These are phyloP conservation scores for Chionomys nivalis DNA, from an alignment of 2,113 vertebrate species.

Conservation along the genomic window DNA sequence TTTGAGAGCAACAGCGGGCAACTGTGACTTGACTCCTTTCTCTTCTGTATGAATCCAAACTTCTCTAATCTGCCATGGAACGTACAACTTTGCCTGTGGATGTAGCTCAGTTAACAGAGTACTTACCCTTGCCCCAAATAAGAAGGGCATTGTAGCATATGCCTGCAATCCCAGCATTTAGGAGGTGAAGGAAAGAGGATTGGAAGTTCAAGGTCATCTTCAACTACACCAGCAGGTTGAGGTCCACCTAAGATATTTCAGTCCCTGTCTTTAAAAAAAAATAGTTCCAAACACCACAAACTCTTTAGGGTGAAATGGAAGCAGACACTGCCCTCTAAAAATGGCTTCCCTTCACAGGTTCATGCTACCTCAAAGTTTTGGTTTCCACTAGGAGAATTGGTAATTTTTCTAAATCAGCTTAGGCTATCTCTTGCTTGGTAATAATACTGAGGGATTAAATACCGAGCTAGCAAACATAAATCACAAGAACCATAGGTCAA, in stretches of 20 bases:
- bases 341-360: neutral
- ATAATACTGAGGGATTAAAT: neutral
- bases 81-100: neutral
- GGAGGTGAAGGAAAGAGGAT: neutral
- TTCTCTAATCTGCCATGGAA: conserved; percentile 18
- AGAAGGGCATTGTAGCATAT: too few species aligned
- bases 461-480: neutral
- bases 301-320: neutral
- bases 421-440: neutral
- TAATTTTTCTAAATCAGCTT: conserved; percentile 3
- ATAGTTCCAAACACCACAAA: neutral
- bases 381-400: neutral
- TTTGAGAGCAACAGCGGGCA: conserved; percentile 10
- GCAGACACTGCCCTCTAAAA: conserved; percentile 24
- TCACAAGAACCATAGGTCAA: neutral
- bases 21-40: conserved; percentile 28
- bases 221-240: neutral
- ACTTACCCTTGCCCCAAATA: neutral
- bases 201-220: neutral
- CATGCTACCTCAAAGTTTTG: neutral
- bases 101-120: neutral
- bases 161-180: neutral
- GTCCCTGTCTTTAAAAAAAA: neutral
- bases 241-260: neutral
- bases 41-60: neutral